These are phyloP conservation scores for Dolomedes plantarius DNA, from an alignment of 2,888 invertebrate genomes.

Conservation along the genomic window DNA sequence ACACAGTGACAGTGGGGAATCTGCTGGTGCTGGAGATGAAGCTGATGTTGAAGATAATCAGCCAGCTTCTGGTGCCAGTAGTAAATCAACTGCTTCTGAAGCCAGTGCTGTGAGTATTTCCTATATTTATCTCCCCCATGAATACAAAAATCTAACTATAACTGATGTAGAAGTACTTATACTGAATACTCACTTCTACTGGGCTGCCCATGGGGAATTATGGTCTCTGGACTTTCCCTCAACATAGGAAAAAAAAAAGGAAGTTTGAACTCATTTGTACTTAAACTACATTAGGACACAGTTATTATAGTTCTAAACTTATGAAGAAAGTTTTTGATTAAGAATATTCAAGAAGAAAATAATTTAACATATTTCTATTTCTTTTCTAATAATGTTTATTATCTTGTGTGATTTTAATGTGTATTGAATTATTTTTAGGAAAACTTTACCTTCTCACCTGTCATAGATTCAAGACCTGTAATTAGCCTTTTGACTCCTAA, in stretches of 20 bases:
- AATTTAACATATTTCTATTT: too few relatives aligned
- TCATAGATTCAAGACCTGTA: slow-evolving; percentile 71
- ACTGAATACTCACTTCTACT: background rate
- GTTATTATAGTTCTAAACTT: too few relatives aligned
- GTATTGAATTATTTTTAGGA: slow-evolving; percentile 32
- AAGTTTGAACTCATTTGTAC: too few relatives aligned
- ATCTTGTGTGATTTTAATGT: background rate
- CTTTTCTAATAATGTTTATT: too few relatives aligned
- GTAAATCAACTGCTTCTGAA: slow-evolving; percentile 89
- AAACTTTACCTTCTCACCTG: slow-evolving; percentile 69
- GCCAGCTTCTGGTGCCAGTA: slow-evolving; percentile 83
- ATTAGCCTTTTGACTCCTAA: slow-evolving; percentile 71
- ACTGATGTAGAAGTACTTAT: slow-evolving; percentile 10
- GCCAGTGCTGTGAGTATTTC: slow-evolving; percentile 83
- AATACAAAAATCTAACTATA: slow-evolving; percentile 6
- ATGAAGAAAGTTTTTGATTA: too few relatives aligned
- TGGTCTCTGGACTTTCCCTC: too few relatives aligned
- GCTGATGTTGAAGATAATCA: slow-evolving; percentile 86
- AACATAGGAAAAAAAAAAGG: too few relatives aligned
- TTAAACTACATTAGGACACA: too few relatives aligned
- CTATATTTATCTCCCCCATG: too few relatives aligned
- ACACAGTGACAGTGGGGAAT: slow-evolving; percentile 77
- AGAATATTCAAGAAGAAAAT: too few relatives aligned
- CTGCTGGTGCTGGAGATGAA: slow-evolving; percentile 83
- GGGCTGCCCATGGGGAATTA: too few relatives aligned